phyloP scores from a whole-genome alignment of 1,140 invertebrate genomes.

The Drosophila pectinifera region DNA sequence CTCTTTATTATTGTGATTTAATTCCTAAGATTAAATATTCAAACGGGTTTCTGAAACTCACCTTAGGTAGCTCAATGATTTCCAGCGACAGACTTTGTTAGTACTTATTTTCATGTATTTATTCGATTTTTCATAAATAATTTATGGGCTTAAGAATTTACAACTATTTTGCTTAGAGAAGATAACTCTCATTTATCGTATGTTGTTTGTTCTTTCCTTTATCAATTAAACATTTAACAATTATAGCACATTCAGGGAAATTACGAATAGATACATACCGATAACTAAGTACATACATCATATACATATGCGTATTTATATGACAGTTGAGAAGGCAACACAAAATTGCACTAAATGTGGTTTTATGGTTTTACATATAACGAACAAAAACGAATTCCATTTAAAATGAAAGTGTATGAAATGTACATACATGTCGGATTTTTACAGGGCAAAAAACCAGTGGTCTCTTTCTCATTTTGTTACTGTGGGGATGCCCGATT shows the following conservation, averaged over 20 bases:
- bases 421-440: slow-evolving; percentile 31
- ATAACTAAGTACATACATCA: slow-evolving; percentile 29
- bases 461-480: slow-evolving; percentile 6
- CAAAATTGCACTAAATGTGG: slow-evolving; percentile 66
- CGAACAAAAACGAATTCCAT: slow-evolving; percentile 44
- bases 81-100: slow-evolving; percentile 8
- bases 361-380: slow-evolving; percentile 10
- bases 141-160: slow-evolving; percentile 71
- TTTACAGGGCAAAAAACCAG: slow-evolving; percentile 40
- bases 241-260: slow-evolving; percentile 77
- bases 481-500: slow-evolving; percentile 56
- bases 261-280: slow-evolving; percentile 45
- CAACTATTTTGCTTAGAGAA: slow-evolving; percentile 75
- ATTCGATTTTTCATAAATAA: slow-evolving; percentile 81
- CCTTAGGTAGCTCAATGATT: background rate
- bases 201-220: slow-evolving; percentile 31
- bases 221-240: slow-evolving; percentile 72
- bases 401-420: slow-evolving; percentile 34
- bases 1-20: too few species aligned
- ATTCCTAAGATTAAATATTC: too few species aligned
- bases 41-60: background rate
- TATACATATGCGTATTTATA: slow-evolving; percentile 6
- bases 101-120: slow-evolving; percentile 69
- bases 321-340: slow-evolving; percentile 60
- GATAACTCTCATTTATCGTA: slow-evolving; percentile 53